Evolutionary conservation across 2,797 vertebrate genomes (phyloP).

Genomic region (Sebastes hubbsi): DNA sequence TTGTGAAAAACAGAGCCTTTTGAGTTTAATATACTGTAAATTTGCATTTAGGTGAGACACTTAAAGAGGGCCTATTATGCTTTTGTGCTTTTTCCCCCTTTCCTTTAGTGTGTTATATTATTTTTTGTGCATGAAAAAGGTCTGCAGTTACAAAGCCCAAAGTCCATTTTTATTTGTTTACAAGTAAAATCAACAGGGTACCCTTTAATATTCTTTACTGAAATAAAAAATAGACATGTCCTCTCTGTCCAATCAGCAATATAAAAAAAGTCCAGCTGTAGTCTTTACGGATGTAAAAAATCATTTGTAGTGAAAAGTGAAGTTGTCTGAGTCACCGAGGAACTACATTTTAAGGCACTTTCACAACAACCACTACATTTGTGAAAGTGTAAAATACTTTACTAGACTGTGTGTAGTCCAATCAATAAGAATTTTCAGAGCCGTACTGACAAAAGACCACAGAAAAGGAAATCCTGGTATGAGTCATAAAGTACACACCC

Average conservation of each 20-base stretch:
- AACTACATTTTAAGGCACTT: neutral
- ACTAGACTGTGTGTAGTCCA: neutral
- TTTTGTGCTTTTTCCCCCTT: too few relatives aligned
- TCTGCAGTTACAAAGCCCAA: too few relatives aligned
- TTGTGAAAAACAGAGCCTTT: slow-evolving; percentile 9
- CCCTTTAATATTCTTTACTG: neutral
- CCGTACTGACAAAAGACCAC: neutral
- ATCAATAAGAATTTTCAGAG: neutral
- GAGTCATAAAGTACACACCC: neutral
- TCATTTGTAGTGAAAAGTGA: neutral
- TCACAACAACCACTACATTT: neutral
- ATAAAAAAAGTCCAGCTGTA: neutral
- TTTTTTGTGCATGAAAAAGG: too few relatives aligned
- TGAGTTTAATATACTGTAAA: neutral
- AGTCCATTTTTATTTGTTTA: neutral
- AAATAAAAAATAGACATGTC: neutral
- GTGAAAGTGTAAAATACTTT: neutral
- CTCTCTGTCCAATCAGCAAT: neutral
- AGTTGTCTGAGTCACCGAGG: neutral
- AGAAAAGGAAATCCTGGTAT: neutral
- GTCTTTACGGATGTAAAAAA: too few relatives aligned
- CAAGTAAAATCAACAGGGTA: neutral
- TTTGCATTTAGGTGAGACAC: neutral
- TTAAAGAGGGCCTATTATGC: too few relatives aligned
- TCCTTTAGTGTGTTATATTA: too few relatives aligned